Conservation (phyloP, 2,888 invertebrate genomes). For the Mesoligia furuncula region DNA sequence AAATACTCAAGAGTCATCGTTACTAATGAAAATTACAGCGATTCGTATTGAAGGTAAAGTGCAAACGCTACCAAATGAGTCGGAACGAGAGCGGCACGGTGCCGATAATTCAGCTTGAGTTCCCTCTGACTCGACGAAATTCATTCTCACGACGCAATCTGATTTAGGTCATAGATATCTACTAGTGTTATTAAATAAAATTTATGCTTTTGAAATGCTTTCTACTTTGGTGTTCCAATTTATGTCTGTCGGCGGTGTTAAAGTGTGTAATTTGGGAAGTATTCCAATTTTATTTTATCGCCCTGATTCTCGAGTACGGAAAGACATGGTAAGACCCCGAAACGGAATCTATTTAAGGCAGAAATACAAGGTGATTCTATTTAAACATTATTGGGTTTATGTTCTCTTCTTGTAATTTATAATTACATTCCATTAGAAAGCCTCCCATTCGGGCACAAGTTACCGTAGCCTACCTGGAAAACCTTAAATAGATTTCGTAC, state of each 20-base stretch:
- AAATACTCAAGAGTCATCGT: slow-evolving; percentile 67
- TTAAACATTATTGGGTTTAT: slow-evolving; percentile 17
- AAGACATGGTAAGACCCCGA: slow-evolving; percentile 24
- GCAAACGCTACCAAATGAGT: slow-evolving; percentile 83
- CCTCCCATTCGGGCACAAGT: not conserved
- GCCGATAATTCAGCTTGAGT: slow-evolving; percentile 81
- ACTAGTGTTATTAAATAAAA: slow-evolving; percentile 74
- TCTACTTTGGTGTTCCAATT: slow-evolving; percentile 58
- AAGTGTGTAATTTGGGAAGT: slow-evolving; percentile 56
- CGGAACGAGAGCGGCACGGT: slow-evolving; percentile 78
- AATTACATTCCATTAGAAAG: not conserved
- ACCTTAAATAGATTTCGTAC: not conserved
- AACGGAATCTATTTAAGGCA: slow-evolving; percentile 26
- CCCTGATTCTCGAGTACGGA: slow-evolving; percentile 17
- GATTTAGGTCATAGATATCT: slow-evolving; percentile 79
- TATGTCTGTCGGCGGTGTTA: slow-evolving; percentile 46
- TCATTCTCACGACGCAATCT: slow-evolving; percentile 77
- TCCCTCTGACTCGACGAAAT: slow-evolving; percentile 78
- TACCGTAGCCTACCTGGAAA: not conserved
- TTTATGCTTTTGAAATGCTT: slow-evolving; percentile 62
- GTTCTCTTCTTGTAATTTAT: not conserved
- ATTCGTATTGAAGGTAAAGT: slow-evolving; percentile 79
- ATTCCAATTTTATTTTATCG: slow-evolving; percentile 59
- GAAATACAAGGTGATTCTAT: slow-evolving; percentile 24
- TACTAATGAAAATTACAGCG: slow-evolving; percentile 77